Base-by-base conservation (phyloP, 2,888 invertebrate species). In the Apodemia hepburni region DNA sequence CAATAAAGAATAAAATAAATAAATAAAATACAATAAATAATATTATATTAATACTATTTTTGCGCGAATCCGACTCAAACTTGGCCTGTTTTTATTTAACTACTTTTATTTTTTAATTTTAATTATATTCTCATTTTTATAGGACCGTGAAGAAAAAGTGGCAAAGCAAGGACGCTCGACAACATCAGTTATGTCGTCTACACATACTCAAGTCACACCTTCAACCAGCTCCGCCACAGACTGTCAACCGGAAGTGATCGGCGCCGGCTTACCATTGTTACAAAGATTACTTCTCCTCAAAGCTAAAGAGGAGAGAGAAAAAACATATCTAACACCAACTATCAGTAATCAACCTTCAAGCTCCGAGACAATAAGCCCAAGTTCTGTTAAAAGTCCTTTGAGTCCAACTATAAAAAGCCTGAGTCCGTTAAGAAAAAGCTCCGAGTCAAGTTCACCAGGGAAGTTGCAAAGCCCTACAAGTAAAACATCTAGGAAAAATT, bases 231-330 rank as follows among this genome's bases (percentile, higher is more conserved):
- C 94, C 66, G 93, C 93, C 71, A 89, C 85, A 60, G 93, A 86
- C 70, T 81, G 75, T 61, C 93, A 93, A 78, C 87, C 93, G 15
- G 95, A 95, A 82, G 92, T 94, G 15, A 93, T 95, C 63, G 95
- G 95, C 59, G 94, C 94, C 68, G 95, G 95, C 60, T 90, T 96
- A 61, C 95, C 96, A 6, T 92, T 97, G 5, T 82, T 96, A 29
- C 96, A 97, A 81, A 92, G 96, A 69, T 91, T 97, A 66, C 90
- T 96, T 29, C 86, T 96, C 68, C 88, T 96, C 59, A 96, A 96
- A 88, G 94, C 95, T 38, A 96, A 95, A 84, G 95, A 95, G 81
- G 96, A 96, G 70, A 87, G 90, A 67, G 93, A 93, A 59, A 82
- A 90, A 63, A 89, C 87, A 70, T 88, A 88, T 71, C 71, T 91